Percentiles rank a stretch among this genome's conserved stretches.
phyloP scores from a whole-genome alignment of 1,140 invertebrate genomes.

The Chironomus tepperi region DNA sequence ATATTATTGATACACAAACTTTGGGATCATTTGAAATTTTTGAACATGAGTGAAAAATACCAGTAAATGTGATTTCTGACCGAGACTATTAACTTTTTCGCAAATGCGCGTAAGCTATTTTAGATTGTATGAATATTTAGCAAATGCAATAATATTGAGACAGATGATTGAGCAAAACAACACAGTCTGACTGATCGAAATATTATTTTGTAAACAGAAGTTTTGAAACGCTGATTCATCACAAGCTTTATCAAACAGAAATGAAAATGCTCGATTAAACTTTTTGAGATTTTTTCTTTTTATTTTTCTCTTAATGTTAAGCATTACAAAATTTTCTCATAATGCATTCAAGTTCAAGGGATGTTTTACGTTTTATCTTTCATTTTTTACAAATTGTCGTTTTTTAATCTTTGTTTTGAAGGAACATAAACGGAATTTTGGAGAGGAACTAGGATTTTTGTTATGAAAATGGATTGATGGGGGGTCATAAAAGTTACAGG shows the following conservation, averaged over 20 bases:
- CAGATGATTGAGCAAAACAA: too few species aligned
- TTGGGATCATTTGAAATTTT: too few species aligned
- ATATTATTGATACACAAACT: too few species aligned
- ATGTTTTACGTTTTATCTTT: conserved; percentile 2
- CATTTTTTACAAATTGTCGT: conserved; percentile 7
- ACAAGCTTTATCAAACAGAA: neutral
- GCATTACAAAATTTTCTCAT: neutral
- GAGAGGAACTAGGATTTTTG: neutral
- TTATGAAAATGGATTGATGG: neutral
- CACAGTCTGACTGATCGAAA: too few species aligned
- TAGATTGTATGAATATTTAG: too few species aligned
- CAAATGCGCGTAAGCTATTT: too few species aligned
- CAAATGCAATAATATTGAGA: too few species aligned
- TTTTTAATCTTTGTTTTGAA: neutral
- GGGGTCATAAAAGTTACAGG: neutral
- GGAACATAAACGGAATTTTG: neutral
- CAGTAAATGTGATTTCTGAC: too few species aligned
- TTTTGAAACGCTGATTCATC: neutral
- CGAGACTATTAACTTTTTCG: too few species aligned
- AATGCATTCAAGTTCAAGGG: neutral
- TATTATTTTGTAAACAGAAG: neutral
- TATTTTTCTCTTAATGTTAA: conserved; percentile 9
- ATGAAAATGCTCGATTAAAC: too few species aligned
- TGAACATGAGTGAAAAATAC: too few species aligned
- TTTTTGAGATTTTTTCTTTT: neutral